Evolutionary conservation across 1,140 invertebrate genomes (phyloP).

Genomic region (Zaprionus nigranus): DNA sequence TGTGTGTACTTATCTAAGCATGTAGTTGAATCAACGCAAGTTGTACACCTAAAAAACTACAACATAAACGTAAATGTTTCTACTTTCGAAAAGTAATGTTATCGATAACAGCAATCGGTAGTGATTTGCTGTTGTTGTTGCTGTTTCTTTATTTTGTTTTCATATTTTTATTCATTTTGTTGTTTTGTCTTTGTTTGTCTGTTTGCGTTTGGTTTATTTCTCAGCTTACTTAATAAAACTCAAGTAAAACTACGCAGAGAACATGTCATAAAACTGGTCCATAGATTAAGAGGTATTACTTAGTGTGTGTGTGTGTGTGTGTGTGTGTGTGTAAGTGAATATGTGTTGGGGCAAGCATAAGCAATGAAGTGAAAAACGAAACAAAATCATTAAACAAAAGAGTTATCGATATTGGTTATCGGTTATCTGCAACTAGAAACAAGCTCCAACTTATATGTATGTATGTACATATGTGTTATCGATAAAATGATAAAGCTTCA

Average conservation of each 20-base stretch:
- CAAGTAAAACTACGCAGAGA: slow-evolving; percentile 54
- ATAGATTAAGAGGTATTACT: slow-evolving; percentile 80
- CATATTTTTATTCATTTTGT: not conserved
- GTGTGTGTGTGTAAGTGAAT: slow-evolving; percentile 15
- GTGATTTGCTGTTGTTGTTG: slow-evolving; percentile 7
- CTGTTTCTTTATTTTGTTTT: slow-evolving; percentile 7
- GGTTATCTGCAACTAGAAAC: too few relatives aligned
- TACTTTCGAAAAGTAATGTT: slow-evolving; percentile 10
- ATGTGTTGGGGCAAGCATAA: not conserved
- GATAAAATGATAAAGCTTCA: not conserved
- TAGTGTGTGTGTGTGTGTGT: slow-evolving; percentile 37
- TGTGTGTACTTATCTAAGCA: slow-evolving; percentile 30
- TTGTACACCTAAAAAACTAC: not conserved
- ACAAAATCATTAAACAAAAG: not conserved
- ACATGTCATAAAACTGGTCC: slow-evolving; percentile 69
- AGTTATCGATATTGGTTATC: not conserved
- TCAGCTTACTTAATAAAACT: slow-evolving; percentile 46
- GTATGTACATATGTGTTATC: too few relatives aligned
- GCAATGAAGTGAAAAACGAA: slow-evolving; percentile 7
- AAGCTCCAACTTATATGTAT: not conserved
- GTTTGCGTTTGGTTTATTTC: slow-evolving; percentile 26
- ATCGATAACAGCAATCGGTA: slow-evolving; percentile 10
- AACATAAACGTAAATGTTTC: not conserved
- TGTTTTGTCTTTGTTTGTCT: not conserved
- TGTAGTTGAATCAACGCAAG: slow-evolving; percentile 4